These are phyloP conservation scores for Tricholaema leucomelas DNA, from an alignment of 2,113 vertebrate species.

Conservation along the genomic window DNA sequence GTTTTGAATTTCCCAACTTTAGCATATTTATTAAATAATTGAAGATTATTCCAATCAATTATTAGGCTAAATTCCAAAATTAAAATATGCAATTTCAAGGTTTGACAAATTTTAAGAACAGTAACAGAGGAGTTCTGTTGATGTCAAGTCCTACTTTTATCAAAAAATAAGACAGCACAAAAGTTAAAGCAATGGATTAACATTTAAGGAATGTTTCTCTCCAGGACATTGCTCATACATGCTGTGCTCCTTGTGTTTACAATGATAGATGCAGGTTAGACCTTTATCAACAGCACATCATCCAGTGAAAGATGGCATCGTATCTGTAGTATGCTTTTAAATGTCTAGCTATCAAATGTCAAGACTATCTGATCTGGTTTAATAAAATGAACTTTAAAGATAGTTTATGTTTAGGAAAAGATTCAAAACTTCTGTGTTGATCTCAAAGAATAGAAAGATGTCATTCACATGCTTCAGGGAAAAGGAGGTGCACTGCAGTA, in stretches of 20 bases:
- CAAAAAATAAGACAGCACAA: constrained; percentile 21
- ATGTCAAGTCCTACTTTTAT: constrained; percentile 25
- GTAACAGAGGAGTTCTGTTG: constrained; percentile 30
- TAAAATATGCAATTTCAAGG: constrained; percentile 30
- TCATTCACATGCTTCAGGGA: not conserved
- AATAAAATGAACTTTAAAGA: constrained; percentile 73
- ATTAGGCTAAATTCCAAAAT: constrained; percentile 46
- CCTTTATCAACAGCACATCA: constrained; percentile 70
- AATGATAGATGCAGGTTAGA: constrained; percentile 33
- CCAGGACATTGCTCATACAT: constrained; percentile 51
- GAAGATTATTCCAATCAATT: constrained; percentile 29
- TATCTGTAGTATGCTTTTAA: constrained; percentile 47
- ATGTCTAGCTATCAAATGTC: constrained; percentile 76
- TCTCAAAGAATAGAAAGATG: constrained; percentile 40
- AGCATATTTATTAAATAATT: not conserved
- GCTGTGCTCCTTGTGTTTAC: constrained; percentile 40
- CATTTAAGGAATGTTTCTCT: constrained; percentile 59
- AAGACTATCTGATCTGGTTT: constrained; percentile 76
- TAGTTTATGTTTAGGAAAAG: constrained; percentile 71
- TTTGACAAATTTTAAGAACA: constrained; percentile 6
- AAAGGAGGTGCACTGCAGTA: not conserved
- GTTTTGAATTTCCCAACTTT: not conserved
- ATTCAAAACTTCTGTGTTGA: constrained; percentile 72
- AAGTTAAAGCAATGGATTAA: constrained; percentile 66
- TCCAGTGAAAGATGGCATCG: not conserved